A percentile compares a stretch with the other conserved stretches of the same genome.
Conservation (phyloP, 2,888 invertebrate species). For the Ichneumoninae sp. region DNA sequence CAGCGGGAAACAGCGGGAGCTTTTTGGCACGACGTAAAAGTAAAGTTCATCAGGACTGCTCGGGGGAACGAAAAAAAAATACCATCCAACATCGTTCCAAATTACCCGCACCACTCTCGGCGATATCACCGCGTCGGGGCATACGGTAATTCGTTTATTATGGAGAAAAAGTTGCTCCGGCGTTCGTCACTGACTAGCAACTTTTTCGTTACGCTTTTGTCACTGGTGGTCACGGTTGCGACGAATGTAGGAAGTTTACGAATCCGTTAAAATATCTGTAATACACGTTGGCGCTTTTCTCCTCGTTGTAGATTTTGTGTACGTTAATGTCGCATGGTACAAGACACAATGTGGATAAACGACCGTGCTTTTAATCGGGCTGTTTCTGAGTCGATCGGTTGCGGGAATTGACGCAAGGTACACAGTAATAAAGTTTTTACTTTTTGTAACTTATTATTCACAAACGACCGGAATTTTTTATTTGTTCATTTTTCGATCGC, state of each 20-base stretch:
- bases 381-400: background rate
- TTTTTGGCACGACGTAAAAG: constrained; percentile 50
- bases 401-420: background rate
- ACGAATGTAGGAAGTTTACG: background rate
- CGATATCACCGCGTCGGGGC: background rate
- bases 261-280: background rate
- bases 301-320: background rate
- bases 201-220: background rate
- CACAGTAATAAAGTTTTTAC: too few relatives aligned
- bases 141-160: constrained; percentile 48
- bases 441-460: too few relatives aligned
- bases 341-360: background rate
- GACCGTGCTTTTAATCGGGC: background rate
- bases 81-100: constrained; percentile 32
- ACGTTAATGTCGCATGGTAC: background rate
- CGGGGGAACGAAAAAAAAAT: constrained; percentile 21
- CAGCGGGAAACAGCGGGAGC: background rate
- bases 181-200: background rate
- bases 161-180: constrained; percentile 14
- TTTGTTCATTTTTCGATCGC: too few relatives aligned
- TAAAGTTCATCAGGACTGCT: constrained; percentile 56
- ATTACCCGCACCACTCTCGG: constrained; percentile 43
- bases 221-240: background rate
- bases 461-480: too few relatives aligned
- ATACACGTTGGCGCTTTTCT: background rate